phyloP scores from a whole-genome alignment of 1,140 invertebrate species.

The Drosophila repleta region DNA sequence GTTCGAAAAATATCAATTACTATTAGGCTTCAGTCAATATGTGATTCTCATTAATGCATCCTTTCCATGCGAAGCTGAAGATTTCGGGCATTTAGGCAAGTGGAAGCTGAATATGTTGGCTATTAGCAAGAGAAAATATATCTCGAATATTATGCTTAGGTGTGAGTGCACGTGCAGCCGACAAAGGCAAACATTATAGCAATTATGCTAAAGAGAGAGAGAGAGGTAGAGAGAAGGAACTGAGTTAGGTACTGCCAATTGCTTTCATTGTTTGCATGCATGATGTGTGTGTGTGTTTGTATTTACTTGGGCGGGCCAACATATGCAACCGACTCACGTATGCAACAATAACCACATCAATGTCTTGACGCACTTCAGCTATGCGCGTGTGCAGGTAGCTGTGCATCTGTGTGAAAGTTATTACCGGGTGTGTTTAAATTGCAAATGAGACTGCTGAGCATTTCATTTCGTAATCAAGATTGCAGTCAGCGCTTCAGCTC shows the following conservation, averaged over 20 bases:
- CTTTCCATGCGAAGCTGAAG: conserved; percentile 2
- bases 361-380: conserved; percentile 15
- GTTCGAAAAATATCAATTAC: conserved; percentile 3
- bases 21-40: background rate
- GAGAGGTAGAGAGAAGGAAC: background rate
- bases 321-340: conserved; percentile 45
- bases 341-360: conserved; percentile 68
- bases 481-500: conserved; percentile 3
- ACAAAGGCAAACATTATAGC: conserved; percentile 67
- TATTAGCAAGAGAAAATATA: conserved; percentile 41
- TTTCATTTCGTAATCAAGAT: conserved; percentile 57
- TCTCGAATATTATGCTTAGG: conserved; percentile 17
- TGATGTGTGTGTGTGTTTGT: conserved; percentile 36
- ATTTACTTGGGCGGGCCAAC: conserved; percentile 48
- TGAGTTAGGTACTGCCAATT: conserved; percentile 54
- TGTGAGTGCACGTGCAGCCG: conserved; percentile 32
- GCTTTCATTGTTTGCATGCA: conserved; percentile 60
- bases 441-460: conserved; percentile 47
- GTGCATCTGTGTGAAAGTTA: conserved; percentile 36
- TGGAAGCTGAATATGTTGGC: conserved; percentile 15
- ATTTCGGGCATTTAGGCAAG: conserved; percentile 25
- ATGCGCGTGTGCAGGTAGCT: background rate
- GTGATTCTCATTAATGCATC: background rate
- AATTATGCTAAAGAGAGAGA: conserved; percentile 63
- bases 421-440: conserved; percentile 43